These are phyloP conservation scores for Hyperoodon ampullatus DNA, from an alignment of 2,113 vertebrate genomes.

Conservation along the genomic window DNA sequence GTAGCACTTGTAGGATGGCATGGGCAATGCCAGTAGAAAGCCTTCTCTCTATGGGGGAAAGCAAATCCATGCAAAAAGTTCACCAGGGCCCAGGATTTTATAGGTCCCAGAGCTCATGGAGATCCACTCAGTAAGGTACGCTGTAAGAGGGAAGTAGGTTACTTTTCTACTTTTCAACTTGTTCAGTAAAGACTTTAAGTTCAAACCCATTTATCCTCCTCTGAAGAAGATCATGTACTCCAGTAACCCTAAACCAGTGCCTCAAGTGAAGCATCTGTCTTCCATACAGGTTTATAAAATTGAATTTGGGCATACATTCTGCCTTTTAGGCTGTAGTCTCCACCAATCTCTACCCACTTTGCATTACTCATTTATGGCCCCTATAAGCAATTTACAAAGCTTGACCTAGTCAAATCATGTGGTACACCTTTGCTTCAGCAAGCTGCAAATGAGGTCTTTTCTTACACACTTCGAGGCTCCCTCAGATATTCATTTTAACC, in stretches of 20 bases:
- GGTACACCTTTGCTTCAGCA: neutral
- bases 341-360: neutral
- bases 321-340: neutral
- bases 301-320: neutral
- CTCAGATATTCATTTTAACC: neutral
- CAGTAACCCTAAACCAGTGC: neutral
- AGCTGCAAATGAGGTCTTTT: neutral
- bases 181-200: neutral
- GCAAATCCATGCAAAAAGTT: neutral
- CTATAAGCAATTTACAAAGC: neutral
- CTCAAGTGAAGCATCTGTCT: neutral
- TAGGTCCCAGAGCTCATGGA: neutral
- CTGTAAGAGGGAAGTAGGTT: neutral
- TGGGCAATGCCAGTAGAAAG: neutral
- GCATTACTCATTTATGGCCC: neutral
- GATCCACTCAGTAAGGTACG: neutral
- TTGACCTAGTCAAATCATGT: neutral
- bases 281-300: neutral
- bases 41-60: neutral
- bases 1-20: neutral
- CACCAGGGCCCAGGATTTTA: neutral
- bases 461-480: neutral
- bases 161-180: neutral
- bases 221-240: neutral
- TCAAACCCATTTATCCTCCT: constrained; percentile 17